Conservation (phyloP, 2,888 invertebrate species). For the Lithosia quadra region DNA sequence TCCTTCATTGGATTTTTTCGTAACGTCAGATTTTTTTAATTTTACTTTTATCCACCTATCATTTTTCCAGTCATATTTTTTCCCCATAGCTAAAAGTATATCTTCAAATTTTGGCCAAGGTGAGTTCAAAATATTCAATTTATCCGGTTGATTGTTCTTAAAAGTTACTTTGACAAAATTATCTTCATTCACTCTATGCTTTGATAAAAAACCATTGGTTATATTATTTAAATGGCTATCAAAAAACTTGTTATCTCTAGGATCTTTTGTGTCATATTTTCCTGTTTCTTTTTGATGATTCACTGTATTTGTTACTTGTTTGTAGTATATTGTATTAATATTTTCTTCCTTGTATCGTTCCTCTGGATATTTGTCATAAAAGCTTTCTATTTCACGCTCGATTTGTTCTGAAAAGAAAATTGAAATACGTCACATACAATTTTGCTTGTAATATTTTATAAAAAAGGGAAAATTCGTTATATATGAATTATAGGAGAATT, state of each 20-base stretch:
- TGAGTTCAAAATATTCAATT: slow-evolving; percentile 30
- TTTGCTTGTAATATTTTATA: slow-evolving; percentile 39
- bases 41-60: slow-evolving; percentile 83
- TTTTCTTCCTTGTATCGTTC: slow-evolving; percentile 61
- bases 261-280: slow-evolving; percentile 46
- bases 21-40: slow-evolving; percentile 48
- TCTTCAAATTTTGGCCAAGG: slow-evolving; percentile 82
- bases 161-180: slow-evolving; percentile 26
- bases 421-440: slow-evolving; percentile 49
- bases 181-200: slow-evolving; percentile 22
- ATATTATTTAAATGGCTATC: slow-evolving; percentile 32
- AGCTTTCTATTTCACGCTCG: slow-evolving; percentile 73
- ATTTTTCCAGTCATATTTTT: slow-evolving; percentile 82
- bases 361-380: slow-evolving; percentile 75
- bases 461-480: too few species aligned
- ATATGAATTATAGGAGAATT: slow-evolving; percentile 30
- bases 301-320: slow-evolving; percentile 57
- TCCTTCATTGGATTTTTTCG: slow-evolving; percentile 36
- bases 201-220: slow-evolving; percentile 31
- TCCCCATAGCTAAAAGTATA: slow-evolving; percentile 74
- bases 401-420: slow-evolving; percentile 74
- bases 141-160: slow-evolving; percentile 31
- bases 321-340: slow-evolving; percentile 60
- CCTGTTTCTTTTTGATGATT: slow-evolving; percentile 52
- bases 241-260: slow-evolving; percentile 44